Conservation (phyloP, 2,113 vertebrate species). For the Anarrhichthys ocellatus region DNA sequence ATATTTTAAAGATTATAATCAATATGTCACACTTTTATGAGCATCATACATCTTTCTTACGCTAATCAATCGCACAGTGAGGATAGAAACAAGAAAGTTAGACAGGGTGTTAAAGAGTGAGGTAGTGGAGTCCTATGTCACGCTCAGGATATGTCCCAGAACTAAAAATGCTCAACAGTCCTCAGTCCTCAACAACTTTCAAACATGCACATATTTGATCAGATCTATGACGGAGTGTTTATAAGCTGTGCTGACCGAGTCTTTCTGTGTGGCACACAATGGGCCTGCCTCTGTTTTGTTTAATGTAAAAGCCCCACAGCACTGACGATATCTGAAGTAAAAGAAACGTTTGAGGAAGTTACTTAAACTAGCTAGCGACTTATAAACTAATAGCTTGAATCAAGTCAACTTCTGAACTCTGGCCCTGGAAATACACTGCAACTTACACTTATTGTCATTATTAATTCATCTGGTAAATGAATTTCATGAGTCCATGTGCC, state of each 20-base stretch:
- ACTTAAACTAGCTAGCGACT: not conserved
- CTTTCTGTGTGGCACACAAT: not conserved
- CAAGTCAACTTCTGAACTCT: not conserved
- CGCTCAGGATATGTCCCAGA: slow-evolving; percentile 1
- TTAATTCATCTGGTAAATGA: not conserved
- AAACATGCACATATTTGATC: not conserved
- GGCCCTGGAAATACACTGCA: not conserved
- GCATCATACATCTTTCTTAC: not conserved
- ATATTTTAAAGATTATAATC: not conserved
- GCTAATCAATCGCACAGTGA: not conserved
- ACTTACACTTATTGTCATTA: not conserved
- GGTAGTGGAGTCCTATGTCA: not conserved
- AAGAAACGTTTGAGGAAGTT: not conserved
- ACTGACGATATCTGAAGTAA: not conserved
- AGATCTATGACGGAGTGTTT: not conserved
- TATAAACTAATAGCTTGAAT: not conserved
- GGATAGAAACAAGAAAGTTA: not conserved
- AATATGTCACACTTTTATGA: not conserved
- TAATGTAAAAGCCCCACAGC: not conserved
- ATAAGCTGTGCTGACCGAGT: not conserved
- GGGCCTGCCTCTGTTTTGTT: not conserved
- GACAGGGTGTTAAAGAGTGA: too few species aligned
- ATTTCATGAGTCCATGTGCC: not conserved
- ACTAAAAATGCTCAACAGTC: not conserved
- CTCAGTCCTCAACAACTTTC: not conserved